These are phyloP conservation scores for Cantharis flavilabris DNA, from an alignment of 2,888 invertebrate species.

Conservation along the genomic window DNA sequence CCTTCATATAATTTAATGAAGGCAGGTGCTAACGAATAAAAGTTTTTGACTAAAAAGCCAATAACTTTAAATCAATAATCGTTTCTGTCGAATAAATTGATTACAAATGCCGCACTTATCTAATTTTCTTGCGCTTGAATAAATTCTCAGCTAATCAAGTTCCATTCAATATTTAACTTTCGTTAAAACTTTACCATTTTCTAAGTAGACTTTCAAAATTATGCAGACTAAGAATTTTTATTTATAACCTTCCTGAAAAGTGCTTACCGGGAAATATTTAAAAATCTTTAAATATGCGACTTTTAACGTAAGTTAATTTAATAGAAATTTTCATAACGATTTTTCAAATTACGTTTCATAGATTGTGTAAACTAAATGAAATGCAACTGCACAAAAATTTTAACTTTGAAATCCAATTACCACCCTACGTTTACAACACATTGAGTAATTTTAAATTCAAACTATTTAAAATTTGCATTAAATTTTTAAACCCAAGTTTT, in stretches of 20 bases:
- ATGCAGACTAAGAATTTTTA: conserved; percentile 28
- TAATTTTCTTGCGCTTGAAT: conserved; percentile 37
- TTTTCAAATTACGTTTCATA: background rate
- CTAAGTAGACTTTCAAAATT: conserved; percentile 20
- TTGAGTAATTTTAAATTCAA: background rate
- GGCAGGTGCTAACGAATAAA: conserved; percentile 28
- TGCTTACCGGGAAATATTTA: background rate
- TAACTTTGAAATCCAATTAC: background rate
- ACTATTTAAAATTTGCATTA: background rate
- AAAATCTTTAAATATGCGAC: background rate
- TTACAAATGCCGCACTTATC: conserved; percentile 37
- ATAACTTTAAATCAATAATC: conserved; percentile 33
- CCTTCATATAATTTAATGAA: conserved; percentile 22
- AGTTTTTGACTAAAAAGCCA: conserved; percentile 26
- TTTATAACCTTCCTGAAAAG: conserved; percentile 15
- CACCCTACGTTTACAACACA: background rate
- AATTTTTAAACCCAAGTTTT: background rate
- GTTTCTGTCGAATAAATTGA: conserved; percentile 36
- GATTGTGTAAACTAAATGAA: background rate
- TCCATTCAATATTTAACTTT: conserved; percentile 40
- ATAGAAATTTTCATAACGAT: background rate
- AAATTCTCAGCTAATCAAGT: conserved; percentile 39
- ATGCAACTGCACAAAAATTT: background rate
- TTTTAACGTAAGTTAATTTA: background rate
- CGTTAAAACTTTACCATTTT: conserved; percentile 34